A percentile compares a stretch with the other conserved stretches of the same genome.
Evolutionary conservation across 2,113 vertebrate genomes (phyloP).

Genomic region (Lutjanus erythropterus): DNA sequence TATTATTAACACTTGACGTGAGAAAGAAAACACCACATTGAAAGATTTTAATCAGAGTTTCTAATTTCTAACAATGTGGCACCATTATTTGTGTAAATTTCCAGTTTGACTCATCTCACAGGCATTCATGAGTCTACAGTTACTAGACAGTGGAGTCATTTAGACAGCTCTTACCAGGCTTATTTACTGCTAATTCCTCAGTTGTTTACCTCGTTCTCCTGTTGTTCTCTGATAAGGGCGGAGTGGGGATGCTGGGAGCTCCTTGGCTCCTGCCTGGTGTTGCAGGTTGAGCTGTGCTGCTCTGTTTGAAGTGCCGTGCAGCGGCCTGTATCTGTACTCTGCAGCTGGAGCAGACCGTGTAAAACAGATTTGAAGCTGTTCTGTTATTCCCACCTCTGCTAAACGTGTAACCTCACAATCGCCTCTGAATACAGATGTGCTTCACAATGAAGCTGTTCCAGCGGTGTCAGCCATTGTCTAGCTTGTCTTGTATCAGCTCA

Average conservation of each 20-base stretch:
- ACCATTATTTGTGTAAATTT: background rate
- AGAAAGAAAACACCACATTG: background rate
- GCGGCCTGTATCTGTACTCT: conserved; percentile 69
- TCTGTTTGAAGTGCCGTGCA: conserved; percentile 72
- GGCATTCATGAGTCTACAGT: conserved; percentile 32
- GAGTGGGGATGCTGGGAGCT: conserved; percentile 34
- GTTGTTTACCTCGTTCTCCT: conserved; percentile 71
- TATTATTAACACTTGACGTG: conserved; percentile 3
- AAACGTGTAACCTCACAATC: conserved; percentile 49
- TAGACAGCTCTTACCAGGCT: conserved; percentile 36
- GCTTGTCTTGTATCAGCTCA: conserved; percentile 63
- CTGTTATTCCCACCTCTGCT: conserved; percentile 56
- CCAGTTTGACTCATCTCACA: background rate
- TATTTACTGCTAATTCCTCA: conserved; percentile 70
- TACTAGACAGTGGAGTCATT: conserved; percentile 49
- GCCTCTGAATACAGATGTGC: conserved; percentile 62
- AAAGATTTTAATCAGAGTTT: conserved; percentile 13
- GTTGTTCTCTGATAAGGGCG: conserved; percentile 79
- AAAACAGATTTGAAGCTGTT: conserved; percentile 49
- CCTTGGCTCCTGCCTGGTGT: conserved; percentile 16
- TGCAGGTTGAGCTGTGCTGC: conserved; percentile 51
- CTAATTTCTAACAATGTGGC: background rate
- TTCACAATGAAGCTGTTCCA: conserved; percentile 70
- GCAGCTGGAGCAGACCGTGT: conserved; percentile 68
- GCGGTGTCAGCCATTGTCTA: conserved; percentile 68